These are phyloP conservation scores for Epizoanthus illoricatus DNA, from an alignment of 92 coral and sea anemone genomes.

Conservation along the genomic window DNA sequence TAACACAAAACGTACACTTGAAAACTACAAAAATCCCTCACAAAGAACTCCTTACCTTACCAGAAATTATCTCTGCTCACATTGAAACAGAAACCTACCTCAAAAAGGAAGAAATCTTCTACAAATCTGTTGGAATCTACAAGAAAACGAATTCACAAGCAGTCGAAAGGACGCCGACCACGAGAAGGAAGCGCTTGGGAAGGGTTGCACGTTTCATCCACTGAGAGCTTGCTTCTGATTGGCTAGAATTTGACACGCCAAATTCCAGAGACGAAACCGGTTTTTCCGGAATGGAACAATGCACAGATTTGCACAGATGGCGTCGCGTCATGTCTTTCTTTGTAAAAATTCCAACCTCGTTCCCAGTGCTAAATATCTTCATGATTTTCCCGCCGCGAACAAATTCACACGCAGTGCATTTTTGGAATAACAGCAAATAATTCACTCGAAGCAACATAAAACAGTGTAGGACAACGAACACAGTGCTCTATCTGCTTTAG, in stretches of 20 bases:
- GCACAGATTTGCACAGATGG: not conserved
- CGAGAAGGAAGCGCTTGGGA: constrained; percentile 7
- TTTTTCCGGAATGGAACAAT: constrained; percentile 36
- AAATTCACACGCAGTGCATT: no score
- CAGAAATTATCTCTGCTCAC: constrained; percentile 39
- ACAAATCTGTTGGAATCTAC: constrained; percentile 24
- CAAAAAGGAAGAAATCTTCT: constrained; percentile 44
- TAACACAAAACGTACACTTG: constrained; percentile 21
- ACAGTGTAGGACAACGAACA: no score
- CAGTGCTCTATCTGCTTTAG: no score
- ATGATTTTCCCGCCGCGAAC: no score
- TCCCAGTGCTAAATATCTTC: no score
- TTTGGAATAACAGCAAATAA: no score
- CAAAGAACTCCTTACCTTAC: constrained; percentile 39
- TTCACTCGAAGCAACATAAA: no score
- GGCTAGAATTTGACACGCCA: constrained; percentile 31
- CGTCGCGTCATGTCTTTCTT: not conserved
- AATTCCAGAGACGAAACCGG: constrained; percentile 24
- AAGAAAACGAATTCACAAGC: not conserved
- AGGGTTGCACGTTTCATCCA: constrained; percentile 35
- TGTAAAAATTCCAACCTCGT: no score
- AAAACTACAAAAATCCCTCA: constrained; percentile 28
- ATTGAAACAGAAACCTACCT: constrained; percentile 47
- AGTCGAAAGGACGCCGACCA: constrained; percentile 34
- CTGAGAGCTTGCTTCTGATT: constrained; percentile 34